Base-by-base conservation (phyloP, 2,888 invertebrate genomes). In the Linnaemya vulpina region DNA sequence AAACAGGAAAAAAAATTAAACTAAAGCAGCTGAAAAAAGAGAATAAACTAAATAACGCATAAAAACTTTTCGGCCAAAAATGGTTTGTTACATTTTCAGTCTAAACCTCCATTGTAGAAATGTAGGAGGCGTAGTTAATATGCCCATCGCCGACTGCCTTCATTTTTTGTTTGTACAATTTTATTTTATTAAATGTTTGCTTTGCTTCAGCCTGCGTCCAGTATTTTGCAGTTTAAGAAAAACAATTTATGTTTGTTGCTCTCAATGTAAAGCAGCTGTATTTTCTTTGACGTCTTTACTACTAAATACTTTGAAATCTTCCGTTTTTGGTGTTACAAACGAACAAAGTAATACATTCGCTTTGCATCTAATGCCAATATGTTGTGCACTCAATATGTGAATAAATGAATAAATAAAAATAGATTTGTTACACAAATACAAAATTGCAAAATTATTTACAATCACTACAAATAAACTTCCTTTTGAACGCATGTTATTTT, bases 231-330 rank as follows among this genome's bases (percentile, higher is more conserved):
- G 17, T 9, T 51, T 38, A 51, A 25, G 22, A 4, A 43, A 67
- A 71, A 53, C 30, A 53, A 68, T 67, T 80, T 73, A 58, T 58
- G 22, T 46, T 49, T 68, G 58, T 81, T 58, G 49, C 13, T 71
- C 43, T 62, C 46, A 67, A 65, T 70, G 75, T 67, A 51, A 68
- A 67, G 78, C 84, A 85, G 82, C 82, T 78, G 82, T 63, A 51
- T n/a, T 78, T 70, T 63, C n/a, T 58, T 80, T 82, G 81, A 85
- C 65, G 78, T 85, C 85, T 85, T 68, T 78, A 82, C 81, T 81
- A 81, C 67, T 67, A 80, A 81, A 73, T 84, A 73, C 77, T 85
- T 80, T 75, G 60, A 82, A 78, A 81, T 85, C 82, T 78, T 85
- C 78, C 82, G 77, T 78, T 75, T 82, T 81, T 81, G 81, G 81